Conservation (phyloP, 2,113 vertebrate species). For the Symphodus melops region DNA sequence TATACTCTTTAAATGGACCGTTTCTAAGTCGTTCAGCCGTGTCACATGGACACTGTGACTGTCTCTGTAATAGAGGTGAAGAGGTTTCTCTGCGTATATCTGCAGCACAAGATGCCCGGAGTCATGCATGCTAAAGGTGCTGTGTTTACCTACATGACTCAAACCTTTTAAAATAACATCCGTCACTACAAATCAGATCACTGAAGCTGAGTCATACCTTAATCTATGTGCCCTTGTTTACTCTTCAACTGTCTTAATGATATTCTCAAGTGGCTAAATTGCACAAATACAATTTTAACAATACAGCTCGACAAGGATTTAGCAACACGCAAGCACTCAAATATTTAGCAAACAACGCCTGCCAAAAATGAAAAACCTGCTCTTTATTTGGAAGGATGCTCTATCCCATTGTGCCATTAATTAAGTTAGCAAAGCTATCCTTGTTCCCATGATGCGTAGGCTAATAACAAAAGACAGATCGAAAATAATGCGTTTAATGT, state of each 20-base stretch:
- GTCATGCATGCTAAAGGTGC: constrained; percentile 11
- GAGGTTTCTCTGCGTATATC: no score
- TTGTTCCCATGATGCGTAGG: background rate
- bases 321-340: background rate
- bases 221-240: background rate
- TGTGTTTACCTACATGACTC: constrained; percentile 14
- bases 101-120: background rate
- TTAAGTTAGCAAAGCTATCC: background rate
- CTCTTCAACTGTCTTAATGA: background rate
- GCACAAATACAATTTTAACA: background rate
- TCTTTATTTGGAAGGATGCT: background rate
- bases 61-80: no score
- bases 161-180: background rate
- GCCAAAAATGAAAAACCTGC: background rate
- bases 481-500: no score
- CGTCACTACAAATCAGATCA: constrained; percentile 12
- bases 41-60: no score
- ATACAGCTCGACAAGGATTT: no score
- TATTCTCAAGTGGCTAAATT: background rate
- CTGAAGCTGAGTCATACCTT: constrained; percentile 18
- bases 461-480: no score
- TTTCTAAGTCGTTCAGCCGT: no score
- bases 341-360: background rate
- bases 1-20: no score
- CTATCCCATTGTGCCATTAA: background rate